phyloP scores from a whole-genome alignment of 2,113 vertebrate species.

The Prinia subflava region DNA sequence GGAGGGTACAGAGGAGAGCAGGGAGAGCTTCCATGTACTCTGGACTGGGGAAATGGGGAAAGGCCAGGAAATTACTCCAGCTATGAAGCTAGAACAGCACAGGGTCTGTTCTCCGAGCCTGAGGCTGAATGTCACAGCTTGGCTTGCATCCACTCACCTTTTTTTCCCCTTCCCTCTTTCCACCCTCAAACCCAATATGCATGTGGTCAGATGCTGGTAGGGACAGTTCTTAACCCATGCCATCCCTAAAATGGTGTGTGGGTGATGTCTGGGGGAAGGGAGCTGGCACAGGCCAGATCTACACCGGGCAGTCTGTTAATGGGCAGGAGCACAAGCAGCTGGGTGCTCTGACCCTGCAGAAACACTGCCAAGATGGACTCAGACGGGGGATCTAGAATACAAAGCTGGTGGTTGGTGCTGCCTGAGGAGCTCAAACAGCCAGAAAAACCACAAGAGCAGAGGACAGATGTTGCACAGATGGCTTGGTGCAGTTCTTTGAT shows the following conservation, averaged over 20 bases:
- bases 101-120: not conserved
- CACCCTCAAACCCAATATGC: not conserved
- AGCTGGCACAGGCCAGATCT: not conserved
- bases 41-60: not conserved
- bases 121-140: not conserved
- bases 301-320: accelerated
- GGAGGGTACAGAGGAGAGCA: not conserved
- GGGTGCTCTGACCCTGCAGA: not conserved
- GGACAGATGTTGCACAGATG: not conserved
- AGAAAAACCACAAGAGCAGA: not conserved
- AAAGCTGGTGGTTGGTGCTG: not conserved
- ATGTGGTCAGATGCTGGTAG: not conserved
- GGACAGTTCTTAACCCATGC: not conserved
- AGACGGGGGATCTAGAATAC: not conserved
- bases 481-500: not conserved
- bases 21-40: not conserved
- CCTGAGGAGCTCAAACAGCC: not conserved
- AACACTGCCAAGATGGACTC: not conserved
- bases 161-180: not conserved
- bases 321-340: not conserved
- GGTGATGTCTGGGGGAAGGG: not conserved
- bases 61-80: not conserved
- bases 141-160: not conserved
- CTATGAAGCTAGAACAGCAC: not conserved
- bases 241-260: not conserved